Percentiles rank a stretch among this genome's conserved stretches.
Conservation (phyloP, 2,888 invertebrate species). For the Pseudoips prasinana region DNA sequence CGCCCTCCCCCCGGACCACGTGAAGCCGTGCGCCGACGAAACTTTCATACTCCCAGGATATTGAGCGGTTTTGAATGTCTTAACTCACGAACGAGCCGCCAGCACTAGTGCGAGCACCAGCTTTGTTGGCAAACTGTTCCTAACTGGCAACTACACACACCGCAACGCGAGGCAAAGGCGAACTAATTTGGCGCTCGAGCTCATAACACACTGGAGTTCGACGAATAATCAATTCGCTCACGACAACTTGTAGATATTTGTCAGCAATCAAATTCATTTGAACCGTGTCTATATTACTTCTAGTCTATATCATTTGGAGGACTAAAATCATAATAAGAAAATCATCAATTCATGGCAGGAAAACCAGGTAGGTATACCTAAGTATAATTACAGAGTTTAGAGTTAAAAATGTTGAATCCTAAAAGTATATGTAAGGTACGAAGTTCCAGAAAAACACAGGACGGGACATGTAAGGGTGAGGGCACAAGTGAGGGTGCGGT, state of each 20-base stretch:
- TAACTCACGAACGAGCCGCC: constrained; percentile 77
- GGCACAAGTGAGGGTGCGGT: constrained; percentile 28
- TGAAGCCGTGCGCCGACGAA: constrained; percentile 80
- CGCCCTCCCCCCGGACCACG: constrained; percentile 78
- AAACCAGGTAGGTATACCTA: no score
- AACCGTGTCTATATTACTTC: no score
- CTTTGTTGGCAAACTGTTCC: constrained; percentile 71
- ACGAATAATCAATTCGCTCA: constrained; percentile 4
- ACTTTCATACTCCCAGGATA: constrained; percentile 81
- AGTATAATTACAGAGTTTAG: no score
- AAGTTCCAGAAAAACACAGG: constrained; percentile 33
- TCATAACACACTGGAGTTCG: constrained; percentile 6
- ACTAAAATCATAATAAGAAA: no score
- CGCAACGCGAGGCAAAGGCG: constrained; percentile 32
- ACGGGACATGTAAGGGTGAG: constrained; percentile 35
- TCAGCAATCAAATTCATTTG: no score
- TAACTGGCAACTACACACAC: constrained; percentile 46
- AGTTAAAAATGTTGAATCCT: no score
- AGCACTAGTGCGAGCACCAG: constrained; percentile 54
- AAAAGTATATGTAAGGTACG: no score
- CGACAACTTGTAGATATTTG: no score
- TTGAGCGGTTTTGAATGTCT: constrained; percentile 83
- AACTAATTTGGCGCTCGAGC: constrained; percentile 40
- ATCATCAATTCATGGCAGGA: no score
- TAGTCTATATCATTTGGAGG: no score